Conservation (phyloP, 1,140 invertebrate genomes). For the Trichonephila inaurata region DNA sequence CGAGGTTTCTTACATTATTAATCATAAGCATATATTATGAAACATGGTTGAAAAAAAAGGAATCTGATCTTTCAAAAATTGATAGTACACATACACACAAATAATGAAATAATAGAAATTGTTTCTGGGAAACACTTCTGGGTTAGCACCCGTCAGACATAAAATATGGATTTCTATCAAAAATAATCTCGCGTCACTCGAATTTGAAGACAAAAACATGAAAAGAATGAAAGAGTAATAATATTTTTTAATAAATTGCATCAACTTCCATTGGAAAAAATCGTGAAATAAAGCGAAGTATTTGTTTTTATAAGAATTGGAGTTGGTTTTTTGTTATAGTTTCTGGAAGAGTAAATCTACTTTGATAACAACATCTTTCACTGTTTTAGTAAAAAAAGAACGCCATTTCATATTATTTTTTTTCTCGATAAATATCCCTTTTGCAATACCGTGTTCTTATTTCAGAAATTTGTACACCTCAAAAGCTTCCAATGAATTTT, state of each 20-base stretch:
- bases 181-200: not conserved
- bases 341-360: not conserved
- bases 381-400: not conserved
- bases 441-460: no score
- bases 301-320: not conserved
- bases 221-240: not conserved
- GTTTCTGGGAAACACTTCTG: no score
- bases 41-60: no score
- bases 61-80: no score
- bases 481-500: no score
- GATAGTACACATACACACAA: no score
- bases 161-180: not conserved
- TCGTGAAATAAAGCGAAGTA: not conserved
- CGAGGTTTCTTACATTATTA: no score
- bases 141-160: no score
- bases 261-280: not conserved
- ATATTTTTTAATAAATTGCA: conserved; percentile 11
- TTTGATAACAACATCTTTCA: not conserved
- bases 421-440: not conserved
- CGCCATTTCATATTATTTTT: not conserved
- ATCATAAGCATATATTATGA: no score
- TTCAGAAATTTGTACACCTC: no score
- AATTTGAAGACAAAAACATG: not conserved
- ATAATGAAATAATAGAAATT: no score
- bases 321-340: not conserved